These are phyloP conservation scores for Cirrhinus molitorella DNA, from an alignment of 2,797 vertebrate genomes.

Conservation along the genomic window DNA sequence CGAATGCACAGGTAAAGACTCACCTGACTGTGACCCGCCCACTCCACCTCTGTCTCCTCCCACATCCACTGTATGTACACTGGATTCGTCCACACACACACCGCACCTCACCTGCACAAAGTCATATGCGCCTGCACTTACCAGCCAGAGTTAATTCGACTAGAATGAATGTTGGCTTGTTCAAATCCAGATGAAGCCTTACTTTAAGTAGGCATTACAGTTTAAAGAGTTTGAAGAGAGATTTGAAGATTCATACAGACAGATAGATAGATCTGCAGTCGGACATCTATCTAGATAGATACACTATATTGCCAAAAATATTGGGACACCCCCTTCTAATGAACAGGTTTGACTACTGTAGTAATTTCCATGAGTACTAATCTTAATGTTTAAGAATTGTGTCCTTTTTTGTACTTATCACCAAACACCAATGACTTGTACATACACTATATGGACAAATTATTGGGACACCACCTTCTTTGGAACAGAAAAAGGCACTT, in stretches of 20 bases:
- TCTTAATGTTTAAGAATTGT: too few relatives aligned
- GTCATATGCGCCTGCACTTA: slow-evolving; percentile 25
- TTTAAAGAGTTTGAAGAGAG: neutral
- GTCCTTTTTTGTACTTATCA: too few relatives aligned
- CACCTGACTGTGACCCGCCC: slow-evolving; percentile 71
- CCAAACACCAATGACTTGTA: too few relatives aligned
- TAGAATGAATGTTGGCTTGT: neutral
- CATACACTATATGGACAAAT: too few relatives aligned
- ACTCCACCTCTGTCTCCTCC: slow-evolving; percentile 73
- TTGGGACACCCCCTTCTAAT: too few relatives aligned
- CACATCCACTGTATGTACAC: slow-evolving; percentile 62
- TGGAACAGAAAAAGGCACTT: too few relatives aligned
- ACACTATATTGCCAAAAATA: too few relatives aligned
- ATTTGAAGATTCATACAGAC: neutral
- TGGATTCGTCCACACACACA: slow-evolving; percentile 58
- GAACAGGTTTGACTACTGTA: too few relatives aligned
- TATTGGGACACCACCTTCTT: too few relatives aligned
- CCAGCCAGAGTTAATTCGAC: neutral
- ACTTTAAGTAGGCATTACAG: neutral
- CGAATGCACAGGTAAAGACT: slow-evolving; percentile 85
- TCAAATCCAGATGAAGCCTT: neutral
- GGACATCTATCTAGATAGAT: too few relatives aligned
- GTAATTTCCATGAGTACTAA: too few relatives aligned
- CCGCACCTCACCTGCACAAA: slow-evolving; percentile 10
- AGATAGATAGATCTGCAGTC: neutral